Percentiles rank a stretch among this genome's conserved stretches.
Evolutionary conservation across 1,140 invertebrate genomes (phyloP).

Genomic region (Bicyclus anynana): DNA sequence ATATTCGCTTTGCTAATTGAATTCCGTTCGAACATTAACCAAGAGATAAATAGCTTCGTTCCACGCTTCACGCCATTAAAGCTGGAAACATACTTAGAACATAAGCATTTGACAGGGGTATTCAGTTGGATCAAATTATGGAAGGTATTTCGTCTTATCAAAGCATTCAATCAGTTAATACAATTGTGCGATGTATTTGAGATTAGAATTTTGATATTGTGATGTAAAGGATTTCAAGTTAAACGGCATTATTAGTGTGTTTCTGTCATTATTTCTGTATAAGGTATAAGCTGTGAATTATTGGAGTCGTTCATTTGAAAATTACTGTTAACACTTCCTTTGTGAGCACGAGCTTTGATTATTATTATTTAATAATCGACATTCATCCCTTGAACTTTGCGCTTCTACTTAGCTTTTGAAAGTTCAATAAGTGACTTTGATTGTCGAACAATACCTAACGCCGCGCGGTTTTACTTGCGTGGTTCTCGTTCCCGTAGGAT

Average conservation of each 20-base stretch:
- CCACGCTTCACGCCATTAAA: constrained; percentile 45
- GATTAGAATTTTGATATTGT: too few species aligned
- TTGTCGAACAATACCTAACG: too few species aligned
- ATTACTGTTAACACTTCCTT: constrained; percentile 10
- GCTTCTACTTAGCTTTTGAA: neutral
- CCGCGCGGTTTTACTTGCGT: too few species aligned
- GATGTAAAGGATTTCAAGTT: too few species aligned
- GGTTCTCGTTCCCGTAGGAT: too few species aligned
- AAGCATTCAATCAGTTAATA: too few species aligned
- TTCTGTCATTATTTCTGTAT: constrained; percentile 25
- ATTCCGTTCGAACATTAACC: constrained; percentile 36
- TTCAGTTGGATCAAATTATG: too few species aligned
- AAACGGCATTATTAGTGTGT: too few species aligned
- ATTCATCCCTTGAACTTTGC: neutral
- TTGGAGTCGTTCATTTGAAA: constrained; percentile 21
- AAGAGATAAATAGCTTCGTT: constrained; percentile 46
- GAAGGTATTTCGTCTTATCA: too few species aligned
- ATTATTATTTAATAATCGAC: constrained; percentile 5
- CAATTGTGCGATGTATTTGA: too few species aligned
- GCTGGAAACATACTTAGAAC: constrained; percentile 19
- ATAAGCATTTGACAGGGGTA: too few species aligned
- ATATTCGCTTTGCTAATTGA: constrained; percentile 38
- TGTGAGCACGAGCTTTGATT: neutral
- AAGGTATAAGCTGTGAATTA: constrained; percentile 24
- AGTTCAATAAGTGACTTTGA: neutral